Base-by-base conservation (phyloP, 2,113 vertebrate species). In the Mustela lutreola region DNA sequence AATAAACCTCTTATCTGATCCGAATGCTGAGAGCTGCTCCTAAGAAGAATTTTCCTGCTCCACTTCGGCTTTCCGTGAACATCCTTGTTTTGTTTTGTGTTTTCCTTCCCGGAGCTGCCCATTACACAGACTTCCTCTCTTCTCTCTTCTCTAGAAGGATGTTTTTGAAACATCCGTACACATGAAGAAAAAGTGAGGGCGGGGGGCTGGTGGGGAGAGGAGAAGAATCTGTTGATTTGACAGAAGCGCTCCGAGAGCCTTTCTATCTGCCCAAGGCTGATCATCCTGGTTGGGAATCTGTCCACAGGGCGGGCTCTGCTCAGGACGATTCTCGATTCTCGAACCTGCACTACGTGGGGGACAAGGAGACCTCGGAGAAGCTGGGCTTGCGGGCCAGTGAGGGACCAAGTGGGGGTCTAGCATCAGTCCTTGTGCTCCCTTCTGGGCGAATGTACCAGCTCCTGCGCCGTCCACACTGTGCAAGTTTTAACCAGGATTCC, bases 1-100 rank as follows among this genome's bases (percentile, higher is more conserved):
- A 98, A 98, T 97, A 98, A 98, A 98, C 91, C 98, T 98, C 98
- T 98, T 97, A 95, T 97, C 98, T 98, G 97, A 97, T 98, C 86
- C 97, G 96, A 97, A 97, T 71, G 87, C 96, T 84, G 96, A 98
- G 96, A 87, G 76, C 86, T 50, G 90, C 97, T 81, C 95, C 10
- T 83, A 96, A 97, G 98, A 94, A 97, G 89, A 87, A 95, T 97
- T 98, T 98, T 98, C 58, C 67, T 98, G 84, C 93, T 88, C 83
- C 92, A 90, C 96, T 98, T 92, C 2, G 60, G 96, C 90, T 97
- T 78, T 86, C 24, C 15, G 7, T 1, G 65, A 96, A 56, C 93
- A 95, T 79, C 60, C 56, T 48, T 42, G 28, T 97, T 97, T 89
- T 88, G 28, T 75, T 71, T 18, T 53, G 70, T 73, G 71, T 53